These are phyloP conservation scores for Pterostichus niger DNA, from an alignment of 2,888 invertebrate genomes.

Conservation along the genomic window DNA sequence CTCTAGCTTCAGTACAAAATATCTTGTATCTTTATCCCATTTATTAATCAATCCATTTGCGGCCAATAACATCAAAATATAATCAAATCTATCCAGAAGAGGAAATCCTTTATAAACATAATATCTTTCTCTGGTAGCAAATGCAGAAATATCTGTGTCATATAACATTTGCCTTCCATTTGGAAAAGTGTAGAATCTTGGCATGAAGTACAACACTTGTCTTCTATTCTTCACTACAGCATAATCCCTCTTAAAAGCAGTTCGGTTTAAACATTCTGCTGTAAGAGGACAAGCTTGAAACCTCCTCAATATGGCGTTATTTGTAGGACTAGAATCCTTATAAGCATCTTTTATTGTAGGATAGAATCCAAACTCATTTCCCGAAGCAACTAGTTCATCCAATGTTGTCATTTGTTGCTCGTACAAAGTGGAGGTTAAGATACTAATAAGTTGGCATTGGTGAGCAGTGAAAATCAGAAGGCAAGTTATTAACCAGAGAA, in stretches of 20 bases:
- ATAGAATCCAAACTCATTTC: slow-evolving; percentile 57
- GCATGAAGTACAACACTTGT: slow-evolving; percentile 68
- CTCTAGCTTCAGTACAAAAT: slow-evolving; percentile 11
- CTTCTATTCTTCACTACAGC: slow-evolving; percentile 68
- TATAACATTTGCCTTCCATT: slow-evolving; percentile 68
- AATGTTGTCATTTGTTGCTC: slow-evolving; percentile 58
- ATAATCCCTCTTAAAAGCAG: slow-evolving; percentile 68
- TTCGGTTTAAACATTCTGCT: slow-evolving; percentile 69
- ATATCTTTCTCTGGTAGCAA: slow-evolving; percentile 50
- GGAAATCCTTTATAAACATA: slow-evolving; percentile 67
- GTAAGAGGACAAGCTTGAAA: slow-evolving; percentile 68
- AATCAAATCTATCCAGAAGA: slow-evolving; percentile 66
- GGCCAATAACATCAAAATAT: slow-evolving; percentile 54
- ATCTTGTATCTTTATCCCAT: slow-evolving; percentile 67
- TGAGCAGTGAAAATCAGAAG: slow-evolving; percentile 55
- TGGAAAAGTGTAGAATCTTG: slow-evolving; percentile 67
- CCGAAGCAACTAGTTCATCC: slow-evolving; percentile 48
- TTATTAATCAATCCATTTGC: slow-evolving; percentile 68
- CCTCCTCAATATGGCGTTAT: slow-evolving; percentile 67
- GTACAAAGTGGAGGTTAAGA: slow-evolving; percentile 40
- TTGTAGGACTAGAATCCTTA: background rate
- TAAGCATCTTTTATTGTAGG: slow-evolving; percentile 58
- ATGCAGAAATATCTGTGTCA: slow-evolving; percentile 65
- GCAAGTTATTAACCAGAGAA: slow-evolving; percentile 54
- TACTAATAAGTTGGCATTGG: slow-evolving; percentile 56